phyloP scores from a whole-genome alignment of 2,888 invertebrate genomes.

The Gastrophysa polygoni region DNA sequence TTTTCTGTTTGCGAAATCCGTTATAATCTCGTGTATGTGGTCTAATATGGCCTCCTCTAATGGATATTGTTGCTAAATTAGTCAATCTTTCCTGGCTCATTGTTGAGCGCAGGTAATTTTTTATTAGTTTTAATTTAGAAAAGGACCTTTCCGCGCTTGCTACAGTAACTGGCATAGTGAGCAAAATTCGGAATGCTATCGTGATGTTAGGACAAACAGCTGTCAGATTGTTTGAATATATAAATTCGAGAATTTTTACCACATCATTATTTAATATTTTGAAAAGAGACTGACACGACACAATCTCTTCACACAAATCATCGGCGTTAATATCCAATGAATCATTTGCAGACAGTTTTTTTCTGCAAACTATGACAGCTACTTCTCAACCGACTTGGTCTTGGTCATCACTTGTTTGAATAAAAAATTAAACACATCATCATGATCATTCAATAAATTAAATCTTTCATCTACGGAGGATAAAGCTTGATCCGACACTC shows the following conservation, averaged over 20 bases:
- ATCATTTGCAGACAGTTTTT: conserved; percentile 25
- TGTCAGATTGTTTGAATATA: conserved; percentile 23
- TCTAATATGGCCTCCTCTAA: neutral
- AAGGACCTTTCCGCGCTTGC: conserved; percentile 26
- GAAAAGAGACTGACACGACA: conserved; percentile 32
- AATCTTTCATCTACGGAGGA: conserved; percentile 37
- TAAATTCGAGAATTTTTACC: conserved; percentile 27
- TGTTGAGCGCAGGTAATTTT: conserved; percentile 12
- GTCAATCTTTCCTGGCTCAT: neutral
- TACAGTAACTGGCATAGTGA: conserved; percentile 28
- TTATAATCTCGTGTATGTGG: neutral
- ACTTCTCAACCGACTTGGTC: conserved; percentile 29
- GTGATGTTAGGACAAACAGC: conserved; percentile 18
- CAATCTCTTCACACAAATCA: conserved; percentile 36
- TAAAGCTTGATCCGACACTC: conserved; percentile 35
- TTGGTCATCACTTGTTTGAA: conserved; percentile 33
- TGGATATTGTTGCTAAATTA: neutral
- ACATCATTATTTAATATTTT: conserved; percentile 30
- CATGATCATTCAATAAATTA: conserved; percentile 31
- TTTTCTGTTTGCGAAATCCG: neutral
- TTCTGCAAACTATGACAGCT: conserved; percentile 30
- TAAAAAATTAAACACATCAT: conserved; percentile 31
- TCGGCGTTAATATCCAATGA: conserved; percentile 33
- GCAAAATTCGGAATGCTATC: conserved; percentile 19
- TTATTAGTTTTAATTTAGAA: conserved; percentile 28